phyloP scores from a whole-genome alignment of 2,888 invertebrate genomes.

The Mactromeris polynyma region DNA sequence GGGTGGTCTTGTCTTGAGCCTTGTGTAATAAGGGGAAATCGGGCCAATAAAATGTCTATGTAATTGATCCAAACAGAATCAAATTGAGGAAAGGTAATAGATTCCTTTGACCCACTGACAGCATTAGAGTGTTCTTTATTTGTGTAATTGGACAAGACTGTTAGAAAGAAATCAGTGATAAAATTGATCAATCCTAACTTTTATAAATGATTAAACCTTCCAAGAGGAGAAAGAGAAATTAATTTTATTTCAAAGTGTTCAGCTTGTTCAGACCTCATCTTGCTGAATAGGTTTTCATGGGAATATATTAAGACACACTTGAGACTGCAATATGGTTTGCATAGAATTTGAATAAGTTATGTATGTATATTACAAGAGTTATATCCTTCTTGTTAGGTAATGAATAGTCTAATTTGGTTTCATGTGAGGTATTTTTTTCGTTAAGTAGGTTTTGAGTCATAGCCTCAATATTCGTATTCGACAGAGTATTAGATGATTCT shows the following conservation, averaged over 20 bases:
- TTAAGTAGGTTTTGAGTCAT: neutral
- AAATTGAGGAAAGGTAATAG: constrained; percentile 38
- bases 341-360: neutral
- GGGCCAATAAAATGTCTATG: constrained; percentile 54
- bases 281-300: constrained; percentile 2
- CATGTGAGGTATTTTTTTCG: no score
- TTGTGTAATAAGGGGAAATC: constrained; percentile 48
- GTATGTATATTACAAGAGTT: neutral
- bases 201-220: constrained; percentile 7
- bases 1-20: constrained; percentile 54
- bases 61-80: constrained; percentile 37
- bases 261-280: neutral
- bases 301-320: constrained; percentile 2
- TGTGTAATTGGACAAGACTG: constrained; percentile 15
- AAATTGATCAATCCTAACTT: neutral
- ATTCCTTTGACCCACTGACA: constrained; percentile 44
- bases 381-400: neutral
- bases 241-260: constrained; percentile 1
- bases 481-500: neutral
- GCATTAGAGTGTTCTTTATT: neutral
- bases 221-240: neutral
- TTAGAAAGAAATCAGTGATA: neutral
- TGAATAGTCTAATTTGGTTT: neutral
- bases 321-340: neutral
- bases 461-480: neutral